phyloP scores from a whole-genome alignment of 2,113 vertebrate genomes.

The Phalacrocorax aristotelis region DNA sequence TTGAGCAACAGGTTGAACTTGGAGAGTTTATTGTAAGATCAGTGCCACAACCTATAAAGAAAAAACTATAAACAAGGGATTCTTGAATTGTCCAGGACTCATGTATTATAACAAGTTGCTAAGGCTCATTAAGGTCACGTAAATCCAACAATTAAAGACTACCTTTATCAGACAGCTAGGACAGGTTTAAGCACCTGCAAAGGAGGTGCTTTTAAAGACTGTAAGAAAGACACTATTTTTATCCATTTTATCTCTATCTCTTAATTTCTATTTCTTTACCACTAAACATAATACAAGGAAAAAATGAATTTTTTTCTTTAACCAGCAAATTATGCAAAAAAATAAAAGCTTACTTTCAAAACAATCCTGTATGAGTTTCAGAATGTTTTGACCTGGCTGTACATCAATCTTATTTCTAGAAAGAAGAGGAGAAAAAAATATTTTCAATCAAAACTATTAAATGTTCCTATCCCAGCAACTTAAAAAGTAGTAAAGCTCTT shows the following conservation, averaged over 20 bases:
- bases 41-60: conserved; percentile 26
- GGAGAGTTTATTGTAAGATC: conserved; percentile 41
- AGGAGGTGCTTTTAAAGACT: not conserved
- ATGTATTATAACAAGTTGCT: not conserved
- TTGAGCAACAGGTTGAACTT: not conserved
- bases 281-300: not conserved
- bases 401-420: conserved; percentile 44
- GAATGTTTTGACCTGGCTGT: conserved; percentile 35
- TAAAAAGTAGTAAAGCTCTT: not conserved
- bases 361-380: conserved; percentile 67
- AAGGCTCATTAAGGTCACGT: not conserved
- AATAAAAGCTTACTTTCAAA: conserved; percentile 72
- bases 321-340: not conserved
- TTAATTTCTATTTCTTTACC: not conserved
- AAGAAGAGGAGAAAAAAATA: not conserved
- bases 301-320: not conserved
- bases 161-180: not conserved
- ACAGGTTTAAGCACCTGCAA: not conserved
- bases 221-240: not conserved
- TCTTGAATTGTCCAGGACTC: not conserved
- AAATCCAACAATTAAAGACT: not conserved
- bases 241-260: not conserved
- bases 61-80: not conserved
- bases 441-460: not conserved
- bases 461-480: not conserved